These are phyloP conservation scores for Psilopsiagon aurifrons DNA, from an alignment of 2,113 vertebrate genomes.

Conservation along the genomic window DNA sequence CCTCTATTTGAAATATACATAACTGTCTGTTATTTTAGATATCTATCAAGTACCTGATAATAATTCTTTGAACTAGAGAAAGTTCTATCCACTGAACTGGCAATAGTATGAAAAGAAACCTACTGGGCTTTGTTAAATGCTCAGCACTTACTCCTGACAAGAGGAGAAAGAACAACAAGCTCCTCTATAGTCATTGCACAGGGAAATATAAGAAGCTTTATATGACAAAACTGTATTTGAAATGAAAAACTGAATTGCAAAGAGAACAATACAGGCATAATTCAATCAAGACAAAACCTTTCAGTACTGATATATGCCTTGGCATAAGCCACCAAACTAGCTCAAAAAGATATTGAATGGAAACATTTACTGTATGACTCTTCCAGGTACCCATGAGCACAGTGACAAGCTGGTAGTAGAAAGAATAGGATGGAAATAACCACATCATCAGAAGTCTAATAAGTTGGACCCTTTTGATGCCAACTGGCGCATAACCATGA, in stretches of 20 bases:
- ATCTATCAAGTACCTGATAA: neutral
- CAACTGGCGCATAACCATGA: neutral
- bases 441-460: neutral
- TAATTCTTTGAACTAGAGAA: neutral
- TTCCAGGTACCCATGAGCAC: neutral
- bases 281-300: neutral
- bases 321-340: neutral
- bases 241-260: neutral
- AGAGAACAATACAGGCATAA: neutral
- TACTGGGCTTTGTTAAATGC: neutral
- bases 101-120: neutral
- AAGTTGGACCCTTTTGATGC: neutral
- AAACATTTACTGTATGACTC: neutral
- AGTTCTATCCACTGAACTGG: neutral
- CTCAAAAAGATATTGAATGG: neutral
- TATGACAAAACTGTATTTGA: neutral
- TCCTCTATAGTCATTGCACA: neutral
- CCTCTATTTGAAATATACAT: neutral
- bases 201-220: neutral
- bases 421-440: neutral
- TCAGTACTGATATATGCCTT: neutral
- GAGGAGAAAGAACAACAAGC: neutral
- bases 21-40: neutral
- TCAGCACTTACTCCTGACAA: neutral
- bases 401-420: neutral